These are phyloP conservation scores for Dermatemys mawii DNA, from an alignment of 2,113 vertebrate species.

Conservation along the genomic window DNA sequence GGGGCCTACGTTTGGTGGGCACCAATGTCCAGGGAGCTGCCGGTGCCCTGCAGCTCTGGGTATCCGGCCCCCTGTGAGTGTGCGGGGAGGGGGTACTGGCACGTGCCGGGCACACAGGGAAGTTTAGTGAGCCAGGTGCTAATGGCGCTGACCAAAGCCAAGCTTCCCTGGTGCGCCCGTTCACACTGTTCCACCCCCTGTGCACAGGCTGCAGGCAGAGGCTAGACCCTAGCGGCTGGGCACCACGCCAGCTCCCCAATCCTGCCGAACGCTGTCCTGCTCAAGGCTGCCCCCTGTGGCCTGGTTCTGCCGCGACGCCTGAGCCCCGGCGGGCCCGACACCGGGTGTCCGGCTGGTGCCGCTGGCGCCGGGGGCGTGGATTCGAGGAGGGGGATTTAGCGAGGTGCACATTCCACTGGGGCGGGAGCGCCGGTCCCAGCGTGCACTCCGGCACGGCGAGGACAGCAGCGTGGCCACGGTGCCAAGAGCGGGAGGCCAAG, in stretches of 20 bases:
- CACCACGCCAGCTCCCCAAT: not conserved
- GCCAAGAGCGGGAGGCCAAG: too few species aligned
- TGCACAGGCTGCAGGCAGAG: not conserved
- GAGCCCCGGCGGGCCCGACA: too few species aligned
- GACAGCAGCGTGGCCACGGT: not conserved
- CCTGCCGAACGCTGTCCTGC: too few species aligned
- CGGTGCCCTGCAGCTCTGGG: not conserved
- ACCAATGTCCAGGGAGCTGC: accelerated
- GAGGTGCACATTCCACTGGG: not conserved
- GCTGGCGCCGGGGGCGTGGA: accelerated
- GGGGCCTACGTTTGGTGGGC: too few species aligned
- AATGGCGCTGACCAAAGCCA: not conserved
- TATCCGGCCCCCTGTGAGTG: not conserved
- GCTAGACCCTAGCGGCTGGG: not conserved
- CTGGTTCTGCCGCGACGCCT: too few species aligned
- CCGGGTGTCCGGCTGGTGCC: too few species aligned
- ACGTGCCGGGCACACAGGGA: not conserved
- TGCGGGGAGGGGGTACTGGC: not conserved
- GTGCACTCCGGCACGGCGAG: too few species aligned
- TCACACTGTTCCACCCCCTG: too few species aligned
- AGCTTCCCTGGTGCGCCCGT: not conserved
- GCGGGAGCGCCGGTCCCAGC: too few species aligned
- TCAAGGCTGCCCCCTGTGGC: too few species aligned
- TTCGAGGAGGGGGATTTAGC: not conserved
- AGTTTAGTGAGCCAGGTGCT: not conserved